These are phyloP conservation scores for Scytalopus superciliaris DNA, from an alignment of 2,113 vertebrate genomes.

Conservation along the genomic window DNA sequence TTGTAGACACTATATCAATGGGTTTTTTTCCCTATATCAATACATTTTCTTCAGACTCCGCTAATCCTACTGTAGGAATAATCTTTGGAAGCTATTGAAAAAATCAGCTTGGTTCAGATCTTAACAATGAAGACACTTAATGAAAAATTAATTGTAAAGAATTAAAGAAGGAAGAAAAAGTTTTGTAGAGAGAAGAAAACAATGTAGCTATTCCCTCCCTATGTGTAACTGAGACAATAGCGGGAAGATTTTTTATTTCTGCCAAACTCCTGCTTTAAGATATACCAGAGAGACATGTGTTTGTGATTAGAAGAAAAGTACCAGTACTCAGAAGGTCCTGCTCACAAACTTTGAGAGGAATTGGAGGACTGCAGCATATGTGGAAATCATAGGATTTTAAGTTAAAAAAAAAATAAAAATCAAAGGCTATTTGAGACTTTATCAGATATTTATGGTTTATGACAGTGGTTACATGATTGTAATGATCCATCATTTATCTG, in stretches of 20 bases:
- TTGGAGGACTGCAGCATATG: neutral
- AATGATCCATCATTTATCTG: neutral
- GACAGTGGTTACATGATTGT: neutral
- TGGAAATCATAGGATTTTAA: neutral
- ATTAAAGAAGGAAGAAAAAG: neutral
- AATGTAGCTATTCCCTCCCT: neutral
- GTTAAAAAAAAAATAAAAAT: neutral
- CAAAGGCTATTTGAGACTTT: neutral
- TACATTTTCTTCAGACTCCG: neutral
- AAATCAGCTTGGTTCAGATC: neutral
- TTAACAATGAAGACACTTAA: neutral
- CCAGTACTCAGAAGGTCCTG: neutral
- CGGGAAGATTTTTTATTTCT: neutral
- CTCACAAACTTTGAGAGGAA: neutral
- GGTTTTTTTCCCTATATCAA: neutral
- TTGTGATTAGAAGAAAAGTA: neutral
- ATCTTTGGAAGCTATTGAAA: neutral
- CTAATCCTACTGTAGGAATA: neutral
- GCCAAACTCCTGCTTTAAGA: neutral
- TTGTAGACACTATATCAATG: neutral
- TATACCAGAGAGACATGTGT: neutral
- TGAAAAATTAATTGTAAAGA: neutral
- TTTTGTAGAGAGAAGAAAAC: neutral
- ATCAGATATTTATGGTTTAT: neutral
- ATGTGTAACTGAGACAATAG: neutral